These are phyloP conservation scores for Sarcophaga caerulescens DNA, from an alignment of 2,888 invertebrate species.

Conservation along the genomic window DNA sequence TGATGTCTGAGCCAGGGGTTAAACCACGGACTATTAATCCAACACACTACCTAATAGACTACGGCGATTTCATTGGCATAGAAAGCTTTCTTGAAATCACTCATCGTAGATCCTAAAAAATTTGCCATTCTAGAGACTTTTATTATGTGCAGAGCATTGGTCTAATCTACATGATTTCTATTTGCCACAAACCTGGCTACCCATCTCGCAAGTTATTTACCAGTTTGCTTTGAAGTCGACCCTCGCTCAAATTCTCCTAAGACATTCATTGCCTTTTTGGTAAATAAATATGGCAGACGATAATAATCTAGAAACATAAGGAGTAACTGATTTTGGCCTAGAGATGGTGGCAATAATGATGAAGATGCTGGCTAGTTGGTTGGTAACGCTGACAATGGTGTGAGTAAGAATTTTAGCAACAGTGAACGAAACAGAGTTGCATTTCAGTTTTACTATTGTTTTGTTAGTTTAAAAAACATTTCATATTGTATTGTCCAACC, in stretches of 20 bases:
- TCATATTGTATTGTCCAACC: constrained; percentile 32
- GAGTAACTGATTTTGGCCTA: background rate
- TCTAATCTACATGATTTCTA: too few species aligned
- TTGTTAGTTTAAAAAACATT: background rate
- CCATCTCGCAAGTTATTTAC: too few species aligned
- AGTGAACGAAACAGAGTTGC: background rate
- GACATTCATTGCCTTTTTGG: constrained; percentile 28
- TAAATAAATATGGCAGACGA: constrained; percentile 29
- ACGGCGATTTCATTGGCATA: too few species aligned
- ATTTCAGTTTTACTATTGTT: constrained; percentile 11
- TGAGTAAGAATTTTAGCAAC: background rate
- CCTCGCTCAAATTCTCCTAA: constrained; percentile 11
- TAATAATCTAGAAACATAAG: constrained; percentile 25
- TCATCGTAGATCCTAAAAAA: too few species aligned
- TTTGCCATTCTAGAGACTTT: too few species aligned
- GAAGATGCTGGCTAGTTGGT: constrained; percentile 9
- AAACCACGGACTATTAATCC: too few species aligned
- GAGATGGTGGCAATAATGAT: constrained; percentile 14
- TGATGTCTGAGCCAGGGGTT: too few species aligned
- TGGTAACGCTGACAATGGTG: constrained; percentile 2
- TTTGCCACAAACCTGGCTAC: too few species aligned
- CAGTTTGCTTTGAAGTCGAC: background rate
- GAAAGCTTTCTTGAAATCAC: too few species aligned
- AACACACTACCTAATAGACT: too few species aligned
- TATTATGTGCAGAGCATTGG: too few species aligned